These are phyloP conservation scores for Neofelis nebulosa DNA, from an alignment of 2,113 vertebrate species.

Conservation along the genomic window DNA sequence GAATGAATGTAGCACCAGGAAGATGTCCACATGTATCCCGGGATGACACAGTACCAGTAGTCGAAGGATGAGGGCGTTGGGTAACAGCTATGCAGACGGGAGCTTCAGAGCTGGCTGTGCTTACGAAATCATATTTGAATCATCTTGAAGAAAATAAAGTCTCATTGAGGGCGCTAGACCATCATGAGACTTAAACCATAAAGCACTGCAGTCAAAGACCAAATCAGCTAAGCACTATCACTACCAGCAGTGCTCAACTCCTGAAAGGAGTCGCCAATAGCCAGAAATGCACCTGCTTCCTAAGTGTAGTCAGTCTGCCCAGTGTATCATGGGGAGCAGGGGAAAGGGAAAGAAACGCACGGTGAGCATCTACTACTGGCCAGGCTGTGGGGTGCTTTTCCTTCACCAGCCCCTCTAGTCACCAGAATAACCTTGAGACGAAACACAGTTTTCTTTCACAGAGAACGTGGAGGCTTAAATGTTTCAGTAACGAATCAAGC, in stretches of 20 bases:
- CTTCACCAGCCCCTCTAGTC: not conserved
- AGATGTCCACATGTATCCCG: not conserved
- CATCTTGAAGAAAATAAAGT: not conserved
- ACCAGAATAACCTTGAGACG: not conserved
- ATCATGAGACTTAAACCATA: not conserved
- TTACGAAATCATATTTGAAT: too few relatives aligned
- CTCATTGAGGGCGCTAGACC: not conserved
- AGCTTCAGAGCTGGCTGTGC: too few relatives aligned
- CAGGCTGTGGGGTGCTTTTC: too few relatives aligned
- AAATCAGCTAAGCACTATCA: not conserved
- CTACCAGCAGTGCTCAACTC: not conserved
- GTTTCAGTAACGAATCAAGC: not conserved
- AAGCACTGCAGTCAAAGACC: not conserved
- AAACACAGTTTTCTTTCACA: not conserved
- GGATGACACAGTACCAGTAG: too few relatives aligned
- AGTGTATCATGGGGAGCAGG: not conserved
- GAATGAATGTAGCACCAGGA: not conserved
- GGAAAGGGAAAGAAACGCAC: not conserved
- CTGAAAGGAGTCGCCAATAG: not conserved
- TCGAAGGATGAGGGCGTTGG: too few relatives aligned
- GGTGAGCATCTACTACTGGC: too few relatives aligned
- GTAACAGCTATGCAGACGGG: too few relatives aligned
- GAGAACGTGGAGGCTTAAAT: not conserved
- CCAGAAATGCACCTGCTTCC: not conserved
- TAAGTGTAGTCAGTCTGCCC: not conserved